Evolutionary conservation across 2,888 invertebrate species (phyloP).

Genomic region (Nebria brevicollis): DNA sequence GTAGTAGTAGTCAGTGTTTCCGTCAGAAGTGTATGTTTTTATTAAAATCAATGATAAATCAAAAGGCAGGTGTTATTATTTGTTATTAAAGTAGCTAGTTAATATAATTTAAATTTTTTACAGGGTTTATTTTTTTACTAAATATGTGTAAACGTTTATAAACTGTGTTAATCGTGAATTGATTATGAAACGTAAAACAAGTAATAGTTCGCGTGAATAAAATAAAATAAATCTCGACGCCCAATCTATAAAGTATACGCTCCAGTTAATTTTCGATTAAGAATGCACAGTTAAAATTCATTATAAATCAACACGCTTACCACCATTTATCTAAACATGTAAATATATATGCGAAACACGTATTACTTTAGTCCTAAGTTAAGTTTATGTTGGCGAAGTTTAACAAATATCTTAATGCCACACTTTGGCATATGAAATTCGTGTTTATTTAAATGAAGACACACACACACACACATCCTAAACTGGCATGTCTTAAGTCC

Average conservation of each 20-base stretch:
- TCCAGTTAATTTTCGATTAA: background rate
- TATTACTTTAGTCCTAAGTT: background rate
- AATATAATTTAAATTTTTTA: too few relatives aligned
- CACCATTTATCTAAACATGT: background rate
- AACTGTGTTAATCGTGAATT: too few relatives aligned
- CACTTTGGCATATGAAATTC: constrained; percentile 11
- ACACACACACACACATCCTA: background rate
- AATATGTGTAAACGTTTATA: too few relatives aligned
- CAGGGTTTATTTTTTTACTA: too few relatives aligned
- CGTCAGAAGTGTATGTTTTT: too few relatives aligned
- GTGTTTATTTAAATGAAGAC: constrained; percentile 18
- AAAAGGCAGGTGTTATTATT: too few relatives aligned
- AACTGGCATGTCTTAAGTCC: background rate
- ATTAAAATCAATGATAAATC: too few relatives aligned
- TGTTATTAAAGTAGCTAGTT: too few relatives aligned
- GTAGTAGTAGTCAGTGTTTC: too few relatives aligned
- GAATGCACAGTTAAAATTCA: background rate
- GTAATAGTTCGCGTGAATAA: background rate
- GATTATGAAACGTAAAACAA: too few relatives aligned
- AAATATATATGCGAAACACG: background rate
- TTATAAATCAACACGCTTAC: background rate
- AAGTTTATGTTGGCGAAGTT: constrained; percentile 23
- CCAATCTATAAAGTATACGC: background rate
- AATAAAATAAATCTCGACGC: background rate
- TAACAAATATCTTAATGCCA: constrained; percentile 37